Base-by-base conservation (phyloP, 2,888 invertebrate genomes). In the Drosophila birchii region DNA sequence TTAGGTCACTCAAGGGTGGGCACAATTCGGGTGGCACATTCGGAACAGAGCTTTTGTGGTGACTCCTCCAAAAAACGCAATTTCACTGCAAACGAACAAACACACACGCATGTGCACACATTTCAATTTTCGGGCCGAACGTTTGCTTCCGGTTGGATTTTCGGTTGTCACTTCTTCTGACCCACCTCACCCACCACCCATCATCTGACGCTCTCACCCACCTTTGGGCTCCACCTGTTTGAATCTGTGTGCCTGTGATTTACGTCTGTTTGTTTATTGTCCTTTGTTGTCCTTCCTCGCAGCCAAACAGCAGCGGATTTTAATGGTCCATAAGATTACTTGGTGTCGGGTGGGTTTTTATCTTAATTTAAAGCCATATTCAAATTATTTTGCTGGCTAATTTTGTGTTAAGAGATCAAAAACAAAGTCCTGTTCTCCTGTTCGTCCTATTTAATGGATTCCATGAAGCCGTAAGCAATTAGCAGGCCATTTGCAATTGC, bases 401-500 rank as follows among this genome's bases (percentile, higher is more conserved):
- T 29, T 29, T 29, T n/a, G n/a, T n/a, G n/a, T n/a, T n/a, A n/a
- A n/a, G n/a, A n/a, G n/a, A n/a, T n/a, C n/a, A n/a, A n/a, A n/a
- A n/a, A n/a, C n/a, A n/a, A n/a, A n/a, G n/a, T n/a, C n/a, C n/a
- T n/a, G n/a, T n/a, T n/a, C n/a, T n/a, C 5, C 26, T 23, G 2
- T 26, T 26, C 26, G 23, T 26, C 29, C 29, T 11, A 4, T 29
- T 47, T 18, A 29, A 23, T 26, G 43, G 38, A 9, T 29, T 32
- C 26, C 18, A 36, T 26, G 36, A 34, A 49, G 29, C 56, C 23
- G 36, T 81, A 54, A 70, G 57, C 79, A 86, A 83, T 83, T 86
- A 83, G 78, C 79, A 74, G 73, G 60, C 75, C 76, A 81, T 86
- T 82, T 85, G 58, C 82, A 38, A 75, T 66, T 67, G 69, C 70